phyloP scores from a whole-genome alignment of 2,797 vertebrate genomes.

The Xenops minutus region DNA sequence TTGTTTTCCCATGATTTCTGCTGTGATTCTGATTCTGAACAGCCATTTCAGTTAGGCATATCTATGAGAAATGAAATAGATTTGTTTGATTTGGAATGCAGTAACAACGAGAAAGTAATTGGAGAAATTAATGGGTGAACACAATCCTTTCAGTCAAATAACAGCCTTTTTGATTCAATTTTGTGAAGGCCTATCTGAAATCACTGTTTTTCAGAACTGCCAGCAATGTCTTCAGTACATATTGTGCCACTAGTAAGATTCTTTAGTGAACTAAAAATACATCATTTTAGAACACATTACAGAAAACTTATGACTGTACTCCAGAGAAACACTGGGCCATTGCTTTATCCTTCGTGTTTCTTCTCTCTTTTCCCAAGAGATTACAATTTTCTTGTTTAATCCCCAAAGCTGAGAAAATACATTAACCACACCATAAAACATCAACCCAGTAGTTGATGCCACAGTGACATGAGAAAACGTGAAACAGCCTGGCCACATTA shows the following conservation, averaged over 20 bases:
- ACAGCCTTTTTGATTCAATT: not conserved
- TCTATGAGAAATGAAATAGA: not conserved
- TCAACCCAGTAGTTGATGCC: not conserved
- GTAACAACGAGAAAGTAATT: not conserved
- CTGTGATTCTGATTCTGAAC: not conserved
- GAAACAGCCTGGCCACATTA: not conserved
- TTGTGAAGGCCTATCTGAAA: not conserved
- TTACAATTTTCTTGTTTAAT: not conserved
- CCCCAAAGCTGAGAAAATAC: not conserved
- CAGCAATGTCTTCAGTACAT: not conserved
- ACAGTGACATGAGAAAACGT: not conserved
- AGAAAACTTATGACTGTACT: accelerated
- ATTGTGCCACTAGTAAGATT: not conserved
- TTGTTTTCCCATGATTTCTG: not conserved
- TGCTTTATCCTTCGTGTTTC: not conserved
- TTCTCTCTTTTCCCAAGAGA: not conserved
- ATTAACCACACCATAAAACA: not conserved
- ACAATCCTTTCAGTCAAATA: not conserved
- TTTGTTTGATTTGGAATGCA: not conserved
- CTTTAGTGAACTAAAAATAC: not conserved
- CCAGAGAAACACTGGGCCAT: not conserved
- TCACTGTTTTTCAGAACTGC: not conserved
- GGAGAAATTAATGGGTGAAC: not conserved
- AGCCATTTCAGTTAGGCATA: not conserved
- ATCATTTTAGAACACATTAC: not conserved